phyloP scores from a whole-genome alignment of 2,113 vertebrate species.

The Zosterops japonicus region DNA sequence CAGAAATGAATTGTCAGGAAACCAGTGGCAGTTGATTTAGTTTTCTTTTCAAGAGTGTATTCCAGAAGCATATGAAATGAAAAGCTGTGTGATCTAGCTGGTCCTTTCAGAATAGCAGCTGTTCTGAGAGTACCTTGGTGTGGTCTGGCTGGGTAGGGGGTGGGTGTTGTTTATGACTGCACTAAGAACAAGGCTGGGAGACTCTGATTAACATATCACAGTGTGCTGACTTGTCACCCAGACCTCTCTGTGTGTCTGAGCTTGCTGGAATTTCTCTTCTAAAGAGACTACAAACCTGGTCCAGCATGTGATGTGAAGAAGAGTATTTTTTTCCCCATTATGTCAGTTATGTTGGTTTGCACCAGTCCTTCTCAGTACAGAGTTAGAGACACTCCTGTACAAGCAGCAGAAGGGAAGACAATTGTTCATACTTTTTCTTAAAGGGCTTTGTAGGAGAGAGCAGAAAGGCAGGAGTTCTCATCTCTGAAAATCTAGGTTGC shows the following conservation, averaged over 20 bases:
- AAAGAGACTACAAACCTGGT: neutral
- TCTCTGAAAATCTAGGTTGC: neutral
- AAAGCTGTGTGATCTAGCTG: neutral
- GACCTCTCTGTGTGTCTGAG: neutral
- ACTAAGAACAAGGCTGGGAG: neutral
- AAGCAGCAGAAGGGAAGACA: neutral
- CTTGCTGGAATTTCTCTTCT: neutral
- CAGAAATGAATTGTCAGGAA: neutral
- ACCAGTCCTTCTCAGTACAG: neutral
- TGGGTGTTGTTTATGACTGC: neutral
- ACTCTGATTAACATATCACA: fast-evolving
- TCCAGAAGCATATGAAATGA: neutral
- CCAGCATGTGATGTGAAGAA: neutral
- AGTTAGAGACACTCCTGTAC: neutral
- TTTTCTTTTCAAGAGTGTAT: neutral
- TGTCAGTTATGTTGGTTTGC: neutral
- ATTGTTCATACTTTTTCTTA: neutral
- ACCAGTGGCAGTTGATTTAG: neutral
- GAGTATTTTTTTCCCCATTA: neutral
- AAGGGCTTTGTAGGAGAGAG: neutral
- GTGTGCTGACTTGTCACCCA: neutral
- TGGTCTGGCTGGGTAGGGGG: neutral
- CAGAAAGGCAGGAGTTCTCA: neutral
- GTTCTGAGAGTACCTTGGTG: neutral
- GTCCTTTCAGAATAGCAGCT: neutral